phyloP scores from a whole-genome alignment of 2,797 vertebrate species.

The Amphiprion clarkii region DNA sequence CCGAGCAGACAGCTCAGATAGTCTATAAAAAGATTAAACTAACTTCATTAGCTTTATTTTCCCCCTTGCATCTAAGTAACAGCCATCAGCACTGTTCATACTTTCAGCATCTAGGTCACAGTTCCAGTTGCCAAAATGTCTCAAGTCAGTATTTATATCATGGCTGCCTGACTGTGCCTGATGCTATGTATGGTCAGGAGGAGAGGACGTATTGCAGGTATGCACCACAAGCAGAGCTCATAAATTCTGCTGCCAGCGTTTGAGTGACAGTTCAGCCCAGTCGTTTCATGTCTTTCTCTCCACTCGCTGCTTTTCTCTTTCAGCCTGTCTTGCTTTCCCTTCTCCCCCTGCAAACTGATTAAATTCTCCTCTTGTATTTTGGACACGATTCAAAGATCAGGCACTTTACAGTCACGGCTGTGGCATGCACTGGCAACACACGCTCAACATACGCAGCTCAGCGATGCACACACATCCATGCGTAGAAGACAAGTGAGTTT shows the following conservation, averaged over 20 bases:
- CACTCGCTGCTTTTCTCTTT: conserved; percentile 5
- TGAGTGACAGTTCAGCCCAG: conserved; percentile 72
- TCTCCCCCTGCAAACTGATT: conserved; percentile 65
- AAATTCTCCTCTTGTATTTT: conserved; percentile 74
- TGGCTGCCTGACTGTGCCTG: conserved; percentile 69
- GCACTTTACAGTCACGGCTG: conserved; percentile 70
- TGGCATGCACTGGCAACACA: conserved; percentile 74
- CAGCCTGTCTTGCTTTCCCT: conserved; percentile 5
- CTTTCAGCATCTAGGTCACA: conserved; percentile 80
- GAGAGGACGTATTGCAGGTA: conserved; percentile 71
- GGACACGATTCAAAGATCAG: conserved; percentile 70
- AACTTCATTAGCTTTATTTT: conserved; percentile 71
- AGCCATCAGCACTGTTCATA: conserved; percentile 68
- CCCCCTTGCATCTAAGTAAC: conserved; percentile 57
- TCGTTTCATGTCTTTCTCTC: conserved; percentile 54
- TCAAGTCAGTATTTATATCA: conserved; percentile 79
- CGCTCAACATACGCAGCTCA: conserved; percentile 21
- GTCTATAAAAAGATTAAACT: conserved; percentile 80
- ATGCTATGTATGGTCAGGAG: conserved; percentile 85
- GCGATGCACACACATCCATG: conserved; percentile 19
- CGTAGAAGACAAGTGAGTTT: conserved; percentile 46
- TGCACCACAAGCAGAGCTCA: conserved; percentile 70
- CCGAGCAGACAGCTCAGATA: conserved; percentile 54
- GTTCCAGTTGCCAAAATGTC: conserved; percentile 76
- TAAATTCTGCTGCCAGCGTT: conserved; percentile 65